Percentiles rank a stretch among this genome's conserved stretches.
phyloP scores from a whole-genome alignment of 2,797 vertebrate genomes.

The Cyprinella venusta region DNA sequence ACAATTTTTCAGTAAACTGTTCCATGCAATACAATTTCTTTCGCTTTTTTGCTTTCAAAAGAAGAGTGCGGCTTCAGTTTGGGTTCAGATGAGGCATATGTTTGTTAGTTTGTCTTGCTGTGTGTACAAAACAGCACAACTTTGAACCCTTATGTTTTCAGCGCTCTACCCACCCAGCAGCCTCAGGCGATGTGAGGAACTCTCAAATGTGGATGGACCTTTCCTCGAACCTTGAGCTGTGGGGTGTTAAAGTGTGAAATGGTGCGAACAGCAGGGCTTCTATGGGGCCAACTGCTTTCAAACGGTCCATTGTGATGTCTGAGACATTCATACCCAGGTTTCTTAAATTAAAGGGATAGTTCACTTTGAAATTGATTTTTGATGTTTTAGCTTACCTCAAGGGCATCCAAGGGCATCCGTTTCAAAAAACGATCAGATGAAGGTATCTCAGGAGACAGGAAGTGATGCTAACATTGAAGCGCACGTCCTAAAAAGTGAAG shows the following conservation, averaged over 20 bases:
- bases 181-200: slow-evolving; percentile 13
- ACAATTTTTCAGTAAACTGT: neutral
- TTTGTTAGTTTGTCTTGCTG: slow-evolving; percentile 38
- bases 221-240: slow-evolving; percentile 26
- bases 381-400: too few species aligned
- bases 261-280: slow-evolving; percentile 20
- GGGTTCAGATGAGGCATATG: slow-evolving; percentile 18
- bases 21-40: too few species aligned
- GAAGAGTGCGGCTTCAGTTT: slow-evolving; percentile 2
- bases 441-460: too few species aligned
- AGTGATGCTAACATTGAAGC: too few species aligned
- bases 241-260: slow-evolving; percentile 34
- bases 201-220: slow-evolving; percentile 10
- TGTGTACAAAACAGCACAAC: slow-evolving; percentile 43
- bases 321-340: neutral
- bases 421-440: too few species aligned
- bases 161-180: slow-evolving; percentile 20
- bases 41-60: too few species aligned
- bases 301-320: neutral
- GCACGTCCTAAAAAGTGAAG: neutral
- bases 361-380: too few species aligned
- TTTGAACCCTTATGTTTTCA: slow-evolving; percentile 52
- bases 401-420: too few species aligned
- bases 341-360: too few species aligned
- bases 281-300: neutral